These are phyloP conservation scores for Podargus strigoides DNA, from an alignment of 2,797 vertebrate genomes.

Conservation along the genomic window DNA sequence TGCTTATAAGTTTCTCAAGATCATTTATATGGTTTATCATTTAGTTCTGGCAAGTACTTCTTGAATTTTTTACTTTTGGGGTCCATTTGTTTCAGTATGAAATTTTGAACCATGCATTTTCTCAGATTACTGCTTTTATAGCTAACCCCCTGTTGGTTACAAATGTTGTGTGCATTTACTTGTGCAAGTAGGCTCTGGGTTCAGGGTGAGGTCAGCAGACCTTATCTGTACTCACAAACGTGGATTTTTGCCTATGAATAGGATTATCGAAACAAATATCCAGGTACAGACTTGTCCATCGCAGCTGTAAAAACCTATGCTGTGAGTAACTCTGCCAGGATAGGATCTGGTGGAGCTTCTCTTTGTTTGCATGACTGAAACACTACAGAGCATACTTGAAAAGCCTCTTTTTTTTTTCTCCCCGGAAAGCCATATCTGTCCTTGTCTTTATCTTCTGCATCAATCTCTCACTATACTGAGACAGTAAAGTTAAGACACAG, in stretches of 20 bases:
- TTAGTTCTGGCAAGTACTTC: not conserved
- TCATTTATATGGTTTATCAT: not conserved
- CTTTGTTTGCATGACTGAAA: not conserved
- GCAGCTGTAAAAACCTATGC: not conserved
- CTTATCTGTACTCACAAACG: not conserved
- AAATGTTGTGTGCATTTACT: not conserved
- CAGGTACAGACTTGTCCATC: accelerated
- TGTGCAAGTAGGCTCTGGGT: not conserved
- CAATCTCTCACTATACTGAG: conserved; percentile 33
- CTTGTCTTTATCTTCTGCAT: conserved; percentile 53
- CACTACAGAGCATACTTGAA: not conserved
- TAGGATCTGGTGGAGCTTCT: not conserved
- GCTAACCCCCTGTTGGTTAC: not conserved
- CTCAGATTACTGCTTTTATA: not conserved
- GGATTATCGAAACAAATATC: not conserved
- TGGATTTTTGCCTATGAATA: not conserved
- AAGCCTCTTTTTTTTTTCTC: not conserved
- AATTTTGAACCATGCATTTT: not conserved
- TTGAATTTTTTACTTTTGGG: not conserved
- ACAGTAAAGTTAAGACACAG: conserved; percentile 34
- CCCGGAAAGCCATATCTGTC: conserved; percentile 13
- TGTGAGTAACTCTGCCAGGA: not conserved
- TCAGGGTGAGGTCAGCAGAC: not conserved
- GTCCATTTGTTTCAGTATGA: not conserved
- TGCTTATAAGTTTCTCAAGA: not conserved